phyloP scores from a whole-genome alignment of 2,797 vertebrate genomes.

The Anabas testudineus region DNA sequence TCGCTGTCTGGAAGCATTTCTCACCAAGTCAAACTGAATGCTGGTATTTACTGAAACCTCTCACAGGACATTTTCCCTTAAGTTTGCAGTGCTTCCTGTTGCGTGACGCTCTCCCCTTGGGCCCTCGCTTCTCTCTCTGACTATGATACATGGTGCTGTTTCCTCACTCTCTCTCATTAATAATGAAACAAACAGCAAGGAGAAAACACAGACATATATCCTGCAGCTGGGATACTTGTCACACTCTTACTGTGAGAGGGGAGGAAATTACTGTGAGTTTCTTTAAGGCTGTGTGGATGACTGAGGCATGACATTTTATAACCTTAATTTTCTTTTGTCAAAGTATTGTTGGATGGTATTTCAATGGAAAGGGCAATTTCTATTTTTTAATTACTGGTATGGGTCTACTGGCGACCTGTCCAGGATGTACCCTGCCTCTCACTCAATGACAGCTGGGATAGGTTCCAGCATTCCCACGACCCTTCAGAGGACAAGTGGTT shows the following conservation, averaged over 20 bases:
- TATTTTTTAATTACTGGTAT: background rate
- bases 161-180: conserved; percentile 75
- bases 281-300: conserved; percentile 40
- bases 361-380: background rate
- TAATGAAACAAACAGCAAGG: conserved; percentile 77
- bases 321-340: conserved; percentile 7
- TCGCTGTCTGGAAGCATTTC: conserved; percentile 31
- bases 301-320: background rate
- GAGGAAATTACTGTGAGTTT: conserved; percentile 11
- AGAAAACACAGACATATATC: conserved; percentile 64
- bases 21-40: conserved; percentile 27
- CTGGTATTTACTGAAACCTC: conserved; percentile 60
- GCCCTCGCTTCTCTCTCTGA: conserved; percentile 61
- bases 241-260: conserved; percentile 41
- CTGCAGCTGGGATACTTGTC: conserved; percentile 52
- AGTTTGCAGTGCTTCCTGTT: conserved; percentile 70
- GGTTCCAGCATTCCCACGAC: no score
- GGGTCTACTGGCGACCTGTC: no score
- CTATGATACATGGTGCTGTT: conserved; percentile 73
- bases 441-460: no score
- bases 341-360: background rate
- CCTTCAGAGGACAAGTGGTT: no score
- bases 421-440: no score
- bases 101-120: conserved; percentile 56
- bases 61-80: conserved; percentile 56